Percentiles rank a stretch among this genome's conserved stretches.
Conservation (phyloP, 37 sponge, comb jelly and placozoan species). For the Ephydatia muelleri region DNA sequence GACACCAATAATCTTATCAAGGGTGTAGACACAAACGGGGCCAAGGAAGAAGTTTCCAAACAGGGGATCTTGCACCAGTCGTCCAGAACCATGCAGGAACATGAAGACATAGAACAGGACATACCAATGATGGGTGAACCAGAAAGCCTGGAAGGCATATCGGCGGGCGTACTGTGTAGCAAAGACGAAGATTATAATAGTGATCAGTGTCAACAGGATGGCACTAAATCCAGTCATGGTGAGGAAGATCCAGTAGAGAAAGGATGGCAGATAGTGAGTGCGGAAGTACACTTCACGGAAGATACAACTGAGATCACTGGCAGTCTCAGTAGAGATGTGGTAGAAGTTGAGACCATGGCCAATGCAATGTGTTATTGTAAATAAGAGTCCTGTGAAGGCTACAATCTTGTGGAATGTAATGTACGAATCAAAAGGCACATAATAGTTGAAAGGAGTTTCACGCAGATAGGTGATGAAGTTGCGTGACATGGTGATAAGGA, state of each 20-base stretch:
- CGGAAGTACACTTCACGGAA: conserved; percentile 91
- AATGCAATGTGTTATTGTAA: conserved; percentile 86
- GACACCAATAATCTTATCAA: conserved; percentile 88
- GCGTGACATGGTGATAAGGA: conserved; percentile 93
- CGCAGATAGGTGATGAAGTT: conserved; percentile 94
- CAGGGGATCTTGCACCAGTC: conserved; percentile 95
- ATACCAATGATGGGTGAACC: conserved; percentile 95
- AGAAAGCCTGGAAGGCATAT: conserved; percentile 90
- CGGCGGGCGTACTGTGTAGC: conserved; percentile 92
- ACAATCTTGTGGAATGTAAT: conserved; percentile 87
- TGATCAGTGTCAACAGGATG: conserved; percentile 67
- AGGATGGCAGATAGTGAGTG: conserved; percentile 77
- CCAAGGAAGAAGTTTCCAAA: conserved; percentile 95
- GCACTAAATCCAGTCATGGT: conserved; percentile 94
- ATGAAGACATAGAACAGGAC: conserved; percentile 87
- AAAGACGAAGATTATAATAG: conserved; percentile 86
- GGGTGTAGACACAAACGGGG: conserved; percentile 82
- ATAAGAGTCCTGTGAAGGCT: conserved; percentile 80
- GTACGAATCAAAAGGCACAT: conserved; percentile 90
- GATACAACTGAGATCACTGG: conserved; percentile 90
- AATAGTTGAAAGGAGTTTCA: conserved; percentile 87
- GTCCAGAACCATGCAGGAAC: conserved; percentile 93
- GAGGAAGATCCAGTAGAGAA: conserved; percentile 89
- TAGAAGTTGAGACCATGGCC: conserved; percentile 99
- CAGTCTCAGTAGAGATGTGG: conserved; percentile 90